phyloP scores from a whole-genome alignment of 2,797 vertebrate genomes.

The Odontamblyopus lacepedii region DNA sequence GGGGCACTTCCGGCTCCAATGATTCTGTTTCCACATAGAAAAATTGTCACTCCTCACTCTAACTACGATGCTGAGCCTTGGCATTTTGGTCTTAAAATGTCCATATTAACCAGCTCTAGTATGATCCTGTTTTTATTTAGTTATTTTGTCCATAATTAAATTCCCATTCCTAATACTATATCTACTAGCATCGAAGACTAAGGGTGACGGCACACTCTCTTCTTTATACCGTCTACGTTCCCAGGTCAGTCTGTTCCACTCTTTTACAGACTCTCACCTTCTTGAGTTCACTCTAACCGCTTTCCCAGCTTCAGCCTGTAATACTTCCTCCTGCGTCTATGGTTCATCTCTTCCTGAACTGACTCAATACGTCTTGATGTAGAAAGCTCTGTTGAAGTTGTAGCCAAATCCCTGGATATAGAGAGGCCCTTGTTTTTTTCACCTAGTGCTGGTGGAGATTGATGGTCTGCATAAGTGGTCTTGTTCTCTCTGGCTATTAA shows the following conservation, averaged over 20 bases:
- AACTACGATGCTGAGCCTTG: too few relatives aligned
- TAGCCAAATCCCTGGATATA: constrained; percentile 62
- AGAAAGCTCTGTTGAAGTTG: constrained; percentile 59
- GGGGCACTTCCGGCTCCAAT: too few relatives aligned
- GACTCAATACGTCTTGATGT: constrained; percentile 50
- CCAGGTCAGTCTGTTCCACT: constrained; percentile 27
- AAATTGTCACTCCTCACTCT: too few relatives aligned
- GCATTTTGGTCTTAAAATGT: too few relatives aligned
- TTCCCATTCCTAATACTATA: too few relatives aligned
- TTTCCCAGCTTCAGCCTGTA: constrained; percentile 20
- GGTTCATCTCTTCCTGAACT: constrained; percentile 17
- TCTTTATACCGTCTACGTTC: not conserved
- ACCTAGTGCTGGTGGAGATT: constrained; percentile 57
- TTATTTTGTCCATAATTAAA: too few relatives aligned
- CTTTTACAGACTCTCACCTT: constrained; percentile 25
- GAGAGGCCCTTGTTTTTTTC: constrained; percentile 53
- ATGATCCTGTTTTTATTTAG: too few relatives aligned
- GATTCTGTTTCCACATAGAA: too few relatives aligned
- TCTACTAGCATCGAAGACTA: too few relatives aligned
- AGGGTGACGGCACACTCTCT: too few relatives aligned
- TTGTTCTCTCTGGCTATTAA: constrained; percentile 73
- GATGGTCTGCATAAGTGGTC: constrained; percentile 70
- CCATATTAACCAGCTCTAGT: too few relatives aligned
- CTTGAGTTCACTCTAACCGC: constrained; percentile 5
- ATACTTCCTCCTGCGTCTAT: constrained; percentile 25